Evolutionary conservation across 2,113 vertebrate species (phyloP), one percentile per base, ranked within the genome.

Genomic region (Panthera uncia): DNA sequence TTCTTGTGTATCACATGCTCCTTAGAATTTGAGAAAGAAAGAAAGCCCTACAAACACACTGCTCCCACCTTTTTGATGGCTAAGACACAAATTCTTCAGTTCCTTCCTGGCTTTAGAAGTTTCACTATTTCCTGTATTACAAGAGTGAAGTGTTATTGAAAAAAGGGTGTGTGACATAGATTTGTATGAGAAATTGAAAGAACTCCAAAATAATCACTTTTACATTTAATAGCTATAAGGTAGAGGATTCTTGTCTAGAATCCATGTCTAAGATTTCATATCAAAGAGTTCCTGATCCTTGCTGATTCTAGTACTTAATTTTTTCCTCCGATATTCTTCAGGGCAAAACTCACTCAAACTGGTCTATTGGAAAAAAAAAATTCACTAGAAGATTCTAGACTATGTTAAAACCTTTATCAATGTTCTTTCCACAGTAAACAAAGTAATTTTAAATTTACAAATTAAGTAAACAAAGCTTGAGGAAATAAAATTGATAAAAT

Each of bases 21-120:
- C 82, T 95, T 61, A 74, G 61, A 96, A 93, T 66, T 66, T 61
- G 81, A 81, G 71, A 65, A 88, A 63, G 55, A 87, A 38, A 76
- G 4, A 9, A 79, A 48, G 45, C 19, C 16, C 23, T 45, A 2
- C 0, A 7, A 45, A 7, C 0, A 13, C 2, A 11, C 14, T 23
- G 14, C 13, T 33, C 3, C 13, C 2, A 29, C 73, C 27, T 61
- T 71, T 76, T 82, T 52, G 61, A 55, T 74, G 23, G 27, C 50
- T 23, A 61, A 78, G 57, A 52, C 14, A 19, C 16, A 73, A 38
- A 61, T 29, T 13, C 25, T 79, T 71, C 52, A 71, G 61, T 65
- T 92, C 2, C 27, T 2, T 82, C 66, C 65, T 61, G 16, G 68
- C 74, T 86, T 95, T 73, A 68, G 21, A 90, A 96, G 21, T 94